Base-by-base conservation (phyloP, 2,113 vertebrate genomes). In the Opisthocomus hoazin region DNA sequence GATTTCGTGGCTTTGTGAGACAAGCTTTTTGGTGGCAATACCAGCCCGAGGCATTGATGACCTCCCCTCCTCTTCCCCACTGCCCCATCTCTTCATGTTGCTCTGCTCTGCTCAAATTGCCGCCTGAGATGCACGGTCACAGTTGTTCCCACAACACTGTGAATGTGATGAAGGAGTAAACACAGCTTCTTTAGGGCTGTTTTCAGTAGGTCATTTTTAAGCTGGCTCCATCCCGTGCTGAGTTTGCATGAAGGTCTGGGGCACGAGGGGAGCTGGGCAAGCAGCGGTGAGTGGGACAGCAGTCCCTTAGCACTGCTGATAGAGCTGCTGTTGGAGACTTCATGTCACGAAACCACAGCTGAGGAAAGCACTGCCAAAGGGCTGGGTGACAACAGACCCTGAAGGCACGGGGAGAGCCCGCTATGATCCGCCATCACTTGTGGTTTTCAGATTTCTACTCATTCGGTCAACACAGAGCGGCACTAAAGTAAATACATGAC, bases 41-140 rank as follows among this genome's bases (percentile, higher is more conserved):
- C 4, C n/a, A 66, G 65, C 13, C 51, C 1, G 1, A 82, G 64
- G 3, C 0, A 0, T 20, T 87, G 64, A 23, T 10, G 41, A 20
- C n/a, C 15, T 87, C 56, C 21, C 15, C 50, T 77, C 26, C 54
- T 89, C 51, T 74, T 65, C 50, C 54, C 32, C 21, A 24, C 23
- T 0, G 0, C 16, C 13, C 14, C 5, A 0, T 26, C 41, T 71
- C 32, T 66, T 75, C 56, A 29, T 63, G 7, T 22, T 1, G n/a
- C n/a, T n/a, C 45, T 17, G 1, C 27, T 84, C 43, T 0, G 0
- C 13, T 66, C 27, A 70, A 68, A 54, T 71, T 16, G 5, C 70
- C 21, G 6, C 46, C 64, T 26, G 57, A 68, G 17, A 2, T 56
- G 39, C 2, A 5, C 0, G 3, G 34, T 21, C 32, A 19, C 3